Percentiles rank a stretch among this genome's conserved stretches.
These are phyloP conservation scores for Drosophila arizonae DNA, from an alignment of 1,140 invertebrate genomes.

Conservation along the genomic window DNA sequence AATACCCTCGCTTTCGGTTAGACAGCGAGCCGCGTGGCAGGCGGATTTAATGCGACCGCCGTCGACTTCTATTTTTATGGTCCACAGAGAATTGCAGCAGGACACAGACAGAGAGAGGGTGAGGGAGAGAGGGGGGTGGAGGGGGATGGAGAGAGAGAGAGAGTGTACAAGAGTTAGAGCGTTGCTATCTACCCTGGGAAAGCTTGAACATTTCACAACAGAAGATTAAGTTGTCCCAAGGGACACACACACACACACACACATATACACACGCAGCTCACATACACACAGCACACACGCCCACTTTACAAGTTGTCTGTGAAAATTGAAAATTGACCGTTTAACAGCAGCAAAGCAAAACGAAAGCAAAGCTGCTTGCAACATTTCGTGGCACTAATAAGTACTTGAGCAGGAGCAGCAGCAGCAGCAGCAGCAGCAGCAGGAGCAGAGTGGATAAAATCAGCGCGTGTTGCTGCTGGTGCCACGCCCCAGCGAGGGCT, in stretches of 20 bases:
- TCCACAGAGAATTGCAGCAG: slow-evolving; percentile 69
- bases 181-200: slow-evolving; percentile 62
- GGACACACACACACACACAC: slow-evolving; percentile 26
- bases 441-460: slow-evolving; percentile 33
- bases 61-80: slow-evolving; percentile 55
- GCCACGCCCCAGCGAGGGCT: not conserved
- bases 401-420: slow-evolving; percentile 36
- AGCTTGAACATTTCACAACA: slow-evolving; percentile 72
- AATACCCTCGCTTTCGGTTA: not conserved
- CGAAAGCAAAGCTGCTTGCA: slow-evolving; percentile 26
- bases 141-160: not conserved
- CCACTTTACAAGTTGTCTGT: slow-evolving; percentile 65
- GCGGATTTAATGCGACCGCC: slow-evolving; percentile 56
- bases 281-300: not conserved
- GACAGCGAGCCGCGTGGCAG: slow-evolving; percentile 51
- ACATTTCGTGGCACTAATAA: slow-evolving; percentile 69
- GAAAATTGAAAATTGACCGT: slow-evolving; percentile 83
- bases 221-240: slow-evolving; percentile 79
- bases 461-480: slow-evolving; percentile 32
- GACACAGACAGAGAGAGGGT: not conserved
- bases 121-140: not conserved
- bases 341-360: slow-evolving; percentile 57
- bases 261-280: not conserved
- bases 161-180: not conserved
- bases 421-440: too few relatives aligned